These are phyloP conservation scores for Neogobius melanostomus DNA, from an alignment of 2,113 vertebrate species.

Conservation along the genomic window DNA sequence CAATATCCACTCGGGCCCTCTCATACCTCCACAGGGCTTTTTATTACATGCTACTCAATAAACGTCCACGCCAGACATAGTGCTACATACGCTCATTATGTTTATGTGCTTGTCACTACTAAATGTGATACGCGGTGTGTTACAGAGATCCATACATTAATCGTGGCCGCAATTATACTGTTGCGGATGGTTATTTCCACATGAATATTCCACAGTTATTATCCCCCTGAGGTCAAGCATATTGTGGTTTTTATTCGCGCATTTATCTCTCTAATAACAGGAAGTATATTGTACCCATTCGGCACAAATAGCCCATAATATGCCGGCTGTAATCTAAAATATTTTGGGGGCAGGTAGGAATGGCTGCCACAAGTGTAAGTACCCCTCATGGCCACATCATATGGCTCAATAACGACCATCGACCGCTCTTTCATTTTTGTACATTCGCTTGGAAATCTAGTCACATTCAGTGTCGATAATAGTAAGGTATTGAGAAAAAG, in stretches of 20 bases:
- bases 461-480: neutral
- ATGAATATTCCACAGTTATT: slow-evolving; percentile 59
- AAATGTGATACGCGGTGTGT: slow-evolving; percentile 52
- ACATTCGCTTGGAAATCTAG: neutral
- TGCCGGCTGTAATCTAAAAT: neutral
- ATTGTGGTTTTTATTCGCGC: slow-evolving; percentile 34
- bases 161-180: slow-evolving; percentile 48
- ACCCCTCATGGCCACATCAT: neutral
- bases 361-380: slow-evolving; percentile 1
- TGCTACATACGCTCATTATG: slow-evolving; percentile 59
- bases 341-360: neutral
- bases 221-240: slow-evolving; percentile 38
- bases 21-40: slow-evolving; percentile 39
- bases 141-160: slow-evolving; percentile 56
- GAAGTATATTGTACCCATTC: slow-evolving; percentile 11
- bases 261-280: slow-evolving; percentile 41
- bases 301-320: neutral
- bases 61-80: slow-evolving; percentile 62
- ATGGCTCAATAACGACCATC: neutral
- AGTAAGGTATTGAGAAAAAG: too few species aligned
- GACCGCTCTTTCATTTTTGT: neutral
- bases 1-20: slow-evolving; percentile 52
- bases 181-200: slow-evolving; percentile 21
- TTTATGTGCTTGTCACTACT: slow-evolving; percentile 45
- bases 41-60: slow-evolving; percentile 49